These are phyloP conservation scores for Pithys albifrons DNA, from an alignment of 2,113 vertebrate species.

Conservation along the genomic window DNA sequence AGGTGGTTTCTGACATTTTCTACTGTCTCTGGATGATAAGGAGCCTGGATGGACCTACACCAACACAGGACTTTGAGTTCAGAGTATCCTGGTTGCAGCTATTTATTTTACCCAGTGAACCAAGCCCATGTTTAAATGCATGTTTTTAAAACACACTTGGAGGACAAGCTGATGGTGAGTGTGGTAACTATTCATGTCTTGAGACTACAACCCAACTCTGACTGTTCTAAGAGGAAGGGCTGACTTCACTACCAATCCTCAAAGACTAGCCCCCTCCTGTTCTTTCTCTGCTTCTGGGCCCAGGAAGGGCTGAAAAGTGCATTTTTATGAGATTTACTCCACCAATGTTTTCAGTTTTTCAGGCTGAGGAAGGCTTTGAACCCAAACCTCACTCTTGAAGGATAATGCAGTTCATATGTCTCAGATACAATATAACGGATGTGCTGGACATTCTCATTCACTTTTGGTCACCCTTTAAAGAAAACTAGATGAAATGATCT, in stretches of 20 bases:
- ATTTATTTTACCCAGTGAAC: neutral
- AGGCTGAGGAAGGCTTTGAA: neutral
- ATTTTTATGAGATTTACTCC: neutral
- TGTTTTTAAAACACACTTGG: neutral
- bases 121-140: neutral
- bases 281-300: neutral
- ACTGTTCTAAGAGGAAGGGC: neutral
- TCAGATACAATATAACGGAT: neutral
- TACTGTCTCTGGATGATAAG: neutral
- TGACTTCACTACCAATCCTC: neutral
- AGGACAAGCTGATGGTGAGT: neutral
- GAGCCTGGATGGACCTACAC: neutral
- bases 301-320: neutral
- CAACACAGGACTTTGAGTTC: neutral
- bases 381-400: neutral
- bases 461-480: neutral
- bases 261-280: neutral
- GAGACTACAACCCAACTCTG: neutral
- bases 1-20: neutral
- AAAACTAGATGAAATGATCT: neutral
- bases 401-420: neutral
- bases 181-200: neutral
- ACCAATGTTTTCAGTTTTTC: neutral
- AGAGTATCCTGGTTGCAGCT: neutral
- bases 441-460: neutral